Evolutionary conservation across 2,797 vertebrate species (phyloP).

Genomic region (Threskiornis aethiopicus): DNA sequence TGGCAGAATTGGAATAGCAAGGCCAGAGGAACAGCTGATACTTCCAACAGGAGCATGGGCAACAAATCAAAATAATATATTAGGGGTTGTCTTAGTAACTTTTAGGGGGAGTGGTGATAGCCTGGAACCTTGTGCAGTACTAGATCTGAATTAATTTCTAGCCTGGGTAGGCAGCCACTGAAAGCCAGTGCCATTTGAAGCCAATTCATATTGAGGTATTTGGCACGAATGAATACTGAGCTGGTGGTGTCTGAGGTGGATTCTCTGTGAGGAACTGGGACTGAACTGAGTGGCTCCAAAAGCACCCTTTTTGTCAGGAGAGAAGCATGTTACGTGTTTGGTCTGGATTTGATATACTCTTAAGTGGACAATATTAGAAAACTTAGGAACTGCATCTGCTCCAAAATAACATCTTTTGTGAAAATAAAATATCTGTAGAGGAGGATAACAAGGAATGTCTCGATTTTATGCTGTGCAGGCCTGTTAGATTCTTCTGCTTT

Average conservation of each 20-base stretch:
- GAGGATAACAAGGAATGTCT: background rate
- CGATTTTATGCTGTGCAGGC: background rate
- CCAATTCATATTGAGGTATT: background rate
- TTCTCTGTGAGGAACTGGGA: background rate
- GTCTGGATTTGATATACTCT: background rate
- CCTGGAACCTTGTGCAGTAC: background rate
- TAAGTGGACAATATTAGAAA: background rate
- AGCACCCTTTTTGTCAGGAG: background rate
- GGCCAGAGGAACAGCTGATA: background rate
- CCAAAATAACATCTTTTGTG: background rate
- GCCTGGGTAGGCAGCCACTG: background rate
- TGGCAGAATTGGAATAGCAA: background rate
- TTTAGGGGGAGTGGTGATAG: background rate
- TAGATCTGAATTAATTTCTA: background rate
- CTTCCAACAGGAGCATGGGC: background rate
- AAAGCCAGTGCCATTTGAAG: background rate
- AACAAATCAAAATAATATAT: background rate
- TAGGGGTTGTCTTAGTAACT: background rate
- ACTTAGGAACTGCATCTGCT: background rate
- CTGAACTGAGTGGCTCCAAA: background rate
- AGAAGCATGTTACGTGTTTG: background rate
- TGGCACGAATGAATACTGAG: background rate
- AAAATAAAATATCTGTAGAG: background rate
- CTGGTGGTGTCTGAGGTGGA: background rate
- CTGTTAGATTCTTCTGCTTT: background rate